A percentile compares a stretch with the other conserved stretches of the same genome.
phyloP scores from a whole-genome alignment of 2,113 vertebrate genomes.

The Reinhardtius hippoglossoides region DNA sequence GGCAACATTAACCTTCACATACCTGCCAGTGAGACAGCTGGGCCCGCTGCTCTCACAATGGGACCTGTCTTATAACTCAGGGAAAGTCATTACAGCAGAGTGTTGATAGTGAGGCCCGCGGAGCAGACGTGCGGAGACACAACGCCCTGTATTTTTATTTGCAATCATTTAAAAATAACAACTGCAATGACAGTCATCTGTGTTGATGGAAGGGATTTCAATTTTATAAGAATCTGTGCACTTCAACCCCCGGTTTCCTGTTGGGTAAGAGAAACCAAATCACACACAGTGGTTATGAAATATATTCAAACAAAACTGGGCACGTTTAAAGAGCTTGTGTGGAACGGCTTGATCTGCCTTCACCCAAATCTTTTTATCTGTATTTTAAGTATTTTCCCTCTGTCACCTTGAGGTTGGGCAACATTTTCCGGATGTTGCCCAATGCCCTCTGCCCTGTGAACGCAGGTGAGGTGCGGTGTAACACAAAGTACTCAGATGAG shows the following conservation, averaged over 20 bases:
- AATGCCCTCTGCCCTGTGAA: background rate
- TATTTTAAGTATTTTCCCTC: background rate
- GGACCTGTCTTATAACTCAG: conserved; percentile 21
- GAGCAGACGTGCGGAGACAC: conserved; percentile 10
- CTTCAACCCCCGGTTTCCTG: background rate
- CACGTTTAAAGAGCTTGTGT: background rate
- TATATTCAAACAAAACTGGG: background rate
- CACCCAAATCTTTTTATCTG: background rate
- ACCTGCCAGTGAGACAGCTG: conserved; percentile 40
- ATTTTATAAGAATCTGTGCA: conserved; percentile 7
- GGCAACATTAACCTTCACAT: conserved; percentile 39
- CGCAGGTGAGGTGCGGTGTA: background rate
- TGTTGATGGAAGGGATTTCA: too few relatives aligned
- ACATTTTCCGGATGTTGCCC: conserved; percentile 1
- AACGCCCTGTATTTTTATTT: conserved; percentile 8
- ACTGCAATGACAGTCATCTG: background rate
- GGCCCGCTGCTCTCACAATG: conserved; percentile 44
- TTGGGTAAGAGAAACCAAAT: background rate
- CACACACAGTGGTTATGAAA: background rate
- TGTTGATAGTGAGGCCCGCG: conserved; percentile 17
- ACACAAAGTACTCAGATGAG: conserved; percentile 2
- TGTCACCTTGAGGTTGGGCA: background rate
- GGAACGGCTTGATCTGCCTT: background rate
- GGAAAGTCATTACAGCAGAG: conserved; percentile 30
- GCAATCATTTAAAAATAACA: background rate